Percentiles rank a stretch among this genome's conserved stretches.
Conservation (phyloP, 2,113 vertebrate species). For the Protomyctophum bolini region DNA sequence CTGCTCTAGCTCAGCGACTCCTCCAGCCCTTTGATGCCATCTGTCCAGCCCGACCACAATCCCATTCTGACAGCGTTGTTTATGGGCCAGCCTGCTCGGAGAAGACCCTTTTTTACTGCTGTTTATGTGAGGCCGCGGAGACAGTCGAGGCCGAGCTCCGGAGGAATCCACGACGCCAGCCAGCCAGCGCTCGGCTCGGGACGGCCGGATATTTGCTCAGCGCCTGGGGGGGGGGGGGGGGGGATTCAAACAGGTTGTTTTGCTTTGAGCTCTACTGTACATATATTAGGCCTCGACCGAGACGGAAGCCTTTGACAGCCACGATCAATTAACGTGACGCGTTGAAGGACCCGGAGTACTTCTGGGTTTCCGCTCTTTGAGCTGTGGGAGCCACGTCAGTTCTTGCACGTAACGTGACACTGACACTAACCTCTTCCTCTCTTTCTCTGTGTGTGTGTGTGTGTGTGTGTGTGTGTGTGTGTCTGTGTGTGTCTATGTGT, state of each 20-base stretch:
- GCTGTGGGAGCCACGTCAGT: slow-evolving; percentile 18
- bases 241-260: slow-evolving; percentile 68
- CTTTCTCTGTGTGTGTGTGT: slow-evolving; percentile 24
- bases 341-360: slow-evolving; percentile 18
- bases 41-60: slow-evolving; percentile 55
- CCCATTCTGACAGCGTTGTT: slow-evolving; percentile 70
- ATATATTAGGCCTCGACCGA: slow-evolving; percentile 57
- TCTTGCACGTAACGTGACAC: slow-evolving; percentile 11
- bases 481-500: slow-evolving; percentile 27
- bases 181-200: slow-evolving; percentile 60
- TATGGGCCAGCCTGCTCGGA: slow-evolving; percentile 67
- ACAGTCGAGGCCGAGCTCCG: slow-evolving; percentile 43
- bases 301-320: slow-evolving; percentile 52
- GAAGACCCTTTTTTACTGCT: slow-evolving; percentile 77
- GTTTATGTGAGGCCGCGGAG: slow-evolving; percentile 75
- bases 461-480: slow-evolving; percentile 28
- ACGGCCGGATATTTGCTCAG: slow-evolving; percentile 64
- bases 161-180: slow-evolving; percentile 49
- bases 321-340: slow-evolving; percentile 48
- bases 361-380: slow-evolving; percentile 15
- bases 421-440: not conserved
- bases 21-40: slow-evolving; percentile 58
- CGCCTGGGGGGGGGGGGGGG: slow-evolving; percentile 28
- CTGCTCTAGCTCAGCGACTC: slow-evolving; percentile 57
- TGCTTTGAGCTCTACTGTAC: slow-evolving; percentile 40